These are phyloP conservation scores for Ophion costatus DNA, from an alignment of 2,888 invertebrate genomes.

Conservation along the genomic window DNA sequence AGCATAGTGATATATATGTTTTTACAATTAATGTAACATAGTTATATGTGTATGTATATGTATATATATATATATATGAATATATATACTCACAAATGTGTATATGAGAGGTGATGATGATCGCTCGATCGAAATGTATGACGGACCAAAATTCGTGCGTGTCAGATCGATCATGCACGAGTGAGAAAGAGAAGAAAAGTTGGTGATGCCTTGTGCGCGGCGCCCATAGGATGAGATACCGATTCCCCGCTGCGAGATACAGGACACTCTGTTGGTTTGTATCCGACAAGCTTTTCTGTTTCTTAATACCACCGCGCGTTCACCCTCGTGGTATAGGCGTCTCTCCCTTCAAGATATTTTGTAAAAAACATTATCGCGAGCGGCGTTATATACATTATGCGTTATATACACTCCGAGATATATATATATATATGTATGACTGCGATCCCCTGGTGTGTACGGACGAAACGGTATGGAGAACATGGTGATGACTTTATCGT, in stretches of 20 bases:
- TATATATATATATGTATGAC: background rate
- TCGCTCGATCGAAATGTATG: conserved; percentile 70
- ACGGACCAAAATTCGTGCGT: conserved; percentile 77
- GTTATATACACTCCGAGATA: background rate
- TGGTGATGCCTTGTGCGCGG: conserved; percentile 37
- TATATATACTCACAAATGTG: too few species aligned
- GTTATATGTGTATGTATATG: too few species aligned
- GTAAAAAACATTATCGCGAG: conserved; percentile 60
- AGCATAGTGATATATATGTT: too few species aligned
- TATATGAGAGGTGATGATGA: conserved; percentile 23
- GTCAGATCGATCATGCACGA: conserved; percentile 82
- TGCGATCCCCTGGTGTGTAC: conserved; percentile 48
- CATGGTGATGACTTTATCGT: conserved; percentile 78
- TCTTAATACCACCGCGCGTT: conserved; percentile 59
- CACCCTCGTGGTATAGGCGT: conserved; percentile 54
- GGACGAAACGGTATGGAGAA: conserved; percentile 45
- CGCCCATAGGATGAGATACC: conserved; percentile 36
- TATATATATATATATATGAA: too few species aligned
- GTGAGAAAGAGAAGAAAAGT: conserved; percentile 61
- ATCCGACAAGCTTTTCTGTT: conserved; percentile 71
- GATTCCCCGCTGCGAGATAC: conserved; percentile 78
- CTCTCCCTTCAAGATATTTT: conserved; percentile 60
- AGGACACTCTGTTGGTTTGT: conserved; percentile 71
- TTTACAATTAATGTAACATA: too few species aligned
- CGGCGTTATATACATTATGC: conserved; percentile 10